A percentile compares a stretch with the other conserved stretches of the same genome.
These are phyloP conservation scores for Tethya wilhelma DNA, from an alignment of 37 sponge, comb jelly and placozoan genomes.

Conservation along the genomic window DNA sequence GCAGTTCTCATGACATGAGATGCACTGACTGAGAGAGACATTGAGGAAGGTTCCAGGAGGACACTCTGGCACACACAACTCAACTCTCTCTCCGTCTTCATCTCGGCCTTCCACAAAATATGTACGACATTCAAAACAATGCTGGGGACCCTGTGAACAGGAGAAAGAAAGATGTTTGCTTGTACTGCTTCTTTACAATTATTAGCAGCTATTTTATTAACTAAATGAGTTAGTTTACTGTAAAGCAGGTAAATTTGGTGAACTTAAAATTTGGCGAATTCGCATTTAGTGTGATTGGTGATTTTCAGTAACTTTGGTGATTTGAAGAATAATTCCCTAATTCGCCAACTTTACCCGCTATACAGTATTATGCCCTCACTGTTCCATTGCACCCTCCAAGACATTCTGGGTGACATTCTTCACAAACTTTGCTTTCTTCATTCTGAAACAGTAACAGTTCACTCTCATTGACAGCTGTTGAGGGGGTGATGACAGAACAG, in stretches of 20 bases:
- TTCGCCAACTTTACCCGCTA: not conserved
- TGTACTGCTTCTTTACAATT: no score
- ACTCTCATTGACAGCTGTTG: not conserved
- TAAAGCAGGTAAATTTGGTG: no score
- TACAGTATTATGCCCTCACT: conserved; percentile 10
- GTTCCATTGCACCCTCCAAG: conserved; percentile 37
- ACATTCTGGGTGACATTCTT: conserved; percentile 53
- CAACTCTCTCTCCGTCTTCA: not conserved
- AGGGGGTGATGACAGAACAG: conserved; percentile 31
- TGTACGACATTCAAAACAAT: conserved; percentile 39
- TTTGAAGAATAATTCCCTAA: no score
- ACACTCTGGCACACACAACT: conserved; percentile 52
- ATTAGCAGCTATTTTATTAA: no score
- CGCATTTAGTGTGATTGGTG: no score
- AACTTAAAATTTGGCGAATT: no score
- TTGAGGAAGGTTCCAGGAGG: conserved; percentile 44
- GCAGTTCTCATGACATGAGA: conserved; percentile 60
- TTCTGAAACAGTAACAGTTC: conserved; percentile 42
- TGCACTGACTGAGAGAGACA: not conserved
- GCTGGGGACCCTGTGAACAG: conserved; percentile 40
- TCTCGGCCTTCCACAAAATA: not conserved
- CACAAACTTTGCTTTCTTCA: conserved; percentile 30
- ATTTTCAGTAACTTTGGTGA: no score
- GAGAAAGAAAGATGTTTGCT: no score
- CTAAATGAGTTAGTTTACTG: no score